Conservation (phyloP, 2,113 vertebrate genomes). For the Excalfactoria chinensis region DNA sequence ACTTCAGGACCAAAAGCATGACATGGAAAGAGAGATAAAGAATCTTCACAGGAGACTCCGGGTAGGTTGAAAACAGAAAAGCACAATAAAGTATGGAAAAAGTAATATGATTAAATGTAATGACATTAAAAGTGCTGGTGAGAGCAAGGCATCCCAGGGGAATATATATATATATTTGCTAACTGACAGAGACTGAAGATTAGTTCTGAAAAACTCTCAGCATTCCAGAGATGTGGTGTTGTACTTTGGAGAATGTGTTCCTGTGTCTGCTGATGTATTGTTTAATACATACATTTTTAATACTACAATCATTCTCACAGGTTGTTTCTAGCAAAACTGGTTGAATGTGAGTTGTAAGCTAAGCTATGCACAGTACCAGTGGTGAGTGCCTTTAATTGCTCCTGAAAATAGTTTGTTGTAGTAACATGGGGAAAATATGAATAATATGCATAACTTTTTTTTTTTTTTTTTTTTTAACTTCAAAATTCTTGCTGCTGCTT, state of each 20-base stretch:
- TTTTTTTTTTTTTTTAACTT: neutral
- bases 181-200: neutral
- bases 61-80: constrained; percentile 73
- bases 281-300: neutral
- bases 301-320: neutral
- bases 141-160: neutral
- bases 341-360: neutral
- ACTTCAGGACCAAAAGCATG: constrained; percentile 95
- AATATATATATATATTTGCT: neutral
- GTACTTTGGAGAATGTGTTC: neutral
- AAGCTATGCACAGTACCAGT: neutral
- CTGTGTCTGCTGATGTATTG: neutral
- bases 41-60: constrained; percentile 92
- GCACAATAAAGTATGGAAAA: neutral
- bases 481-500: neutral
- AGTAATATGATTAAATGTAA: neutral
- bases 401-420: neutral
- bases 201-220: neutral
- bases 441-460: neutral
- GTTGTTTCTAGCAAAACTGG: neutral
- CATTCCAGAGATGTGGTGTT: rapidly evolving
- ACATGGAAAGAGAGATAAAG: constrained; percentile 97
- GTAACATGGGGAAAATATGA: neutral
- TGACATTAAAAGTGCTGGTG: neutral
- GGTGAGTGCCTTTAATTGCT: neutral